A percentile compares a stretch with the other conserved stretches of the same genome.
Conservation (phyloP, 2,113 vertebrate species). For the Mastomys natalensis region DNA sequence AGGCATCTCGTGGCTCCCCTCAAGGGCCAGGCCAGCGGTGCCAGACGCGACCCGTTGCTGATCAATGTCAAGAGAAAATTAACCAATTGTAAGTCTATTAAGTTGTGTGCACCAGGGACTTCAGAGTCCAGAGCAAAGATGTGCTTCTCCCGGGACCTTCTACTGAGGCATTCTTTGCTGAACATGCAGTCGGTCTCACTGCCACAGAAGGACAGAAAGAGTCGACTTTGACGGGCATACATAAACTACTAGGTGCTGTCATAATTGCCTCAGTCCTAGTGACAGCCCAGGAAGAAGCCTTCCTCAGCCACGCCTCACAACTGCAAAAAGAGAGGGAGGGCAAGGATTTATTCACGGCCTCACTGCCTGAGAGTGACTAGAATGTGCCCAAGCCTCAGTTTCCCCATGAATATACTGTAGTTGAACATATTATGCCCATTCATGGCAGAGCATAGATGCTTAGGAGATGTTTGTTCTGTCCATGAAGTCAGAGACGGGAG, state of each 20-base stretch:
- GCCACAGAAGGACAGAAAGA: constrained; percentile 6
- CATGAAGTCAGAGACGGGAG: background rate
- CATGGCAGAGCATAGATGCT: background rate
- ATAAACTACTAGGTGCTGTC: background rate
- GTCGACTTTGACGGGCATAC: background rate
- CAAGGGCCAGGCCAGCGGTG: constrained; percentile 72
- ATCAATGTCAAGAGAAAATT: constrained; percentile 83
- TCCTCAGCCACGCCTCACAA: background rate
- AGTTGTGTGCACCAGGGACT: constrained; percentile 68
- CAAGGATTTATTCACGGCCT: background rate
- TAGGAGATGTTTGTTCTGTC: background rate
- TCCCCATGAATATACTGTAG: background rate
- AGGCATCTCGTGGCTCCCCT: background rate
- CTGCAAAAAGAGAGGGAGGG: background rate
- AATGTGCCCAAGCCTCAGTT: constrained; percentile 18
- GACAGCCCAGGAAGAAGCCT: background rate
- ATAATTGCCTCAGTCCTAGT: background rate
- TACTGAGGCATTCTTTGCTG: constrained; percentile 36
- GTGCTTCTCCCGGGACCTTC: constrained; percentile 52
- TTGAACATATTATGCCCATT: background rate
- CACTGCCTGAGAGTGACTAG: background rate
- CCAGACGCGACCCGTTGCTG: constrained; percentile 68
- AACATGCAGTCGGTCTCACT: constrained; percentile 12
- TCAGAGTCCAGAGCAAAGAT: constrained; percentile 61
- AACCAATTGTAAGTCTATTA: constrained; percentile 82